phyloP scores from a whole-genome alignment of 1,140 invertebrate species.

The honey bee (Apis mellifera) region DNA sequence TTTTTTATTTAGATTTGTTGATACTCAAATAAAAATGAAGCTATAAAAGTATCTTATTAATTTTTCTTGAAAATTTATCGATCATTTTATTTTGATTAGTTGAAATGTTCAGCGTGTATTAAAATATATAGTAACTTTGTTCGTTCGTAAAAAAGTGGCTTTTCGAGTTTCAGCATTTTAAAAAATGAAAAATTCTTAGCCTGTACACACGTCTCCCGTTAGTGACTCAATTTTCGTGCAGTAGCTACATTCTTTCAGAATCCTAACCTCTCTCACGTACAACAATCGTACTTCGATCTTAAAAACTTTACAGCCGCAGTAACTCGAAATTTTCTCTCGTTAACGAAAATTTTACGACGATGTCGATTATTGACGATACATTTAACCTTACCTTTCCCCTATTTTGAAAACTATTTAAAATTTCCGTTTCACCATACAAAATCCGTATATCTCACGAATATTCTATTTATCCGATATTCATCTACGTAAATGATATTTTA shows the following conservation, averaged over 20 bases:
- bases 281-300: not conserved
- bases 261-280: not conserved
- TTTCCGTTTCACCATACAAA: too few species aligned
- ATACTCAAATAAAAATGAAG: too few species aligned
- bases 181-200: not conserved
- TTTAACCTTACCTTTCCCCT: too few species aligned
- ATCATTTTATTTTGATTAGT: not conserved
- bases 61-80: not conserved
- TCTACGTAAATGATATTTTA: too few species aligned
- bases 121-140: not conserved
- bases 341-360: not conserved
- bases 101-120: not conserved
- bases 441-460: too few species aligned
- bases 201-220: not conserved
- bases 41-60: too few species aligned
- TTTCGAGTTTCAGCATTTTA: not conserved
- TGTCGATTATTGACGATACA: too few species aligned
- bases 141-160: not conserved
- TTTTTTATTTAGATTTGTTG: too few species aligned
- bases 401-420: too few species aligned
- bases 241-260: not conserved
- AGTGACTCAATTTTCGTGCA: not conserved
- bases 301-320: conserved; percentile 3
- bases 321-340: not conserved
- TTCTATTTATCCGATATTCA: too few species aligned